Evolutionary conservation across 2,888 invertebrate species (phyloP), one percentile per base, ranked within the genome.

Genomic region (Silvanus unidentatus): DNA sequence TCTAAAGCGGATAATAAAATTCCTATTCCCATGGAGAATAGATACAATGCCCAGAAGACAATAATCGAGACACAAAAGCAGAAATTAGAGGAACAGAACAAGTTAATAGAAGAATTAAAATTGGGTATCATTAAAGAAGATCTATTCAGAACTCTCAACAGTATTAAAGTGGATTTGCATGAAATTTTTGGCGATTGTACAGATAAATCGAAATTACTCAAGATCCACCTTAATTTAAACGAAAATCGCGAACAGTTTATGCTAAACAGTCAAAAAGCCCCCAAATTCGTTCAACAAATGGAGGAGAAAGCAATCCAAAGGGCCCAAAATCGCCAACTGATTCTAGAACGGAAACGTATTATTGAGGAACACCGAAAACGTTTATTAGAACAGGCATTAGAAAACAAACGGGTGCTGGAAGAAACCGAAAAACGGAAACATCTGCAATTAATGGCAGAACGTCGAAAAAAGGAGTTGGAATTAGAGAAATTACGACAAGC

Each of bases 11-110:
- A 14, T 41, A 43, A 39, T 37, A 45, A 27, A 39, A 12, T 29
- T 29, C 13, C 32, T 39, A 41, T 16, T 13, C 12, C 36, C 37
- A 59, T 56, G 39, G 57, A 62, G 57, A 62, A 65, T 43, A 55
- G 84, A 56, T 81, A 80, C 48, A 80, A 80, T 66, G 77, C 83
- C 8, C 88, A 88, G 63, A 82, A 82, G 62, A 78, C 80, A 53
- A 82, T 87, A 35, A 88, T 88, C 46, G 81, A 84, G 16, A 68
- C 81, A 16, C 87, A 88, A 65, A 83, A 79, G 63, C 70, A 77
- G 1, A 86, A 86, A 69, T 64, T 88, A 46, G 80, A 82, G 46
- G 80, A 85, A 47, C 86, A 88, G 65, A 81, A 80, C 54, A 77
- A 80, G 57, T 63, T 84, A n/a, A 88, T 88, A 45, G 80, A 85